Base-by-base conservation (phyloP, 92 coral and sea anemone genomes). In the Siderastrea radians region DNA sequence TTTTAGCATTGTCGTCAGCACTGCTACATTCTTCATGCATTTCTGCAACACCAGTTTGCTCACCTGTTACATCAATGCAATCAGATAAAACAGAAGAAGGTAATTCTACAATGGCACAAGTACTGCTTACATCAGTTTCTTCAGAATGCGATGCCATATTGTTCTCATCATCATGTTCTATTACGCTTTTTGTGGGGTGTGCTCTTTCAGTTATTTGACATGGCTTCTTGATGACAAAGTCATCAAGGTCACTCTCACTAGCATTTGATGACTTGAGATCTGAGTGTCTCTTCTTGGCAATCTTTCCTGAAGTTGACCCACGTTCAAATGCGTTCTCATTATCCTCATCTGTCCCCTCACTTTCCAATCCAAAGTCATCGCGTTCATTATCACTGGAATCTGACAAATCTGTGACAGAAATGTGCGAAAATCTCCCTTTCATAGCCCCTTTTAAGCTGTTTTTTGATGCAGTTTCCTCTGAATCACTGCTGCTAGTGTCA, bases 311-410 rank as follows among this genome's bases (percentile, higher is more conserved):
- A 52, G 53, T 3, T 3, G 59, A 58, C 15, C 54, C 7, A n/a
- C 9, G 8, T 6, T 54, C 76, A 55, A n/a, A 69, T 44, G 12
- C 14, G 12, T 62, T 14, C 51, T 7, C 15, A 4, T 60, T 15
- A 13, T 72, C 15, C 15, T 16, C 65, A 8, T 51, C 69, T 11
- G 38, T 3, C 6, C 9, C 49, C 5, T 72, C 62, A 44, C 15
- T 47, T 19, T 63, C 54, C 73, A 62, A 49, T 62, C 54, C 74
- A 50, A 84, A 62, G 64, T 74, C 74, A 50, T 84, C 63, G 17
- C 87, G 49, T 64, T 84, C 87, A 43, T 62, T 59, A 9, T 74
- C 87, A 74, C 80, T 74, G 19, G 87, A 83, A 49, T 84, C 87
- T 60, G 80, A 73, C 64, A 63, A 17, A 26, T 59, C 59, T 72